Evolutionary conservation across 2,113 vertebrate genomes (phyloP).

Genomic region (Lasiurus borealis): DNA sequence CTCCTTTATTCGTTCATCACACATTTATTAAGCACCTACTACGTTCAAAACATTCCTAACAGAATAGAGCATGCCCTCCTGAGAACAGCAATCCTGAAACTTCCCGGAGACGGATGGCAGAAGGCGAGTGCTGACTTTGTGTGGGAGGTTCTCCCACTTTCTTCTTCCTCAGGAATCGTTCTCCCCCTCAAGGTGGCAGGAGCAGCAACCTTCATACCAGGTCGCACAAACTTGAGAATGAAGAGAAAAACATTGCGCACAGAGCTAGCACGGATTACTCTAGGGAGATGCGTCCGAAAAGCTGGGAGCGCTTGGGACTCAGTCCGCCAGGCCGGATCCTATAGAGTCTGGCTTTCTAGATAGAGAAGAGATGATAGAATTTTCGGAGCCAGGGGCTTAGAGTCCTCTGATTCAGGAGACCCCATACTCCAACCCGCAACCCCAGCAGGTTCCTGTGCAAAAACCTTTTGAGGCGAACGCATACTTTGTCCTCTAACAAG

Average conservation of each 20-base stretch:
- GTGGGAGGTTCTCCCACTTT: not conserved
- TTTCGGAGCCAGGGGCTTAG: not conserved
- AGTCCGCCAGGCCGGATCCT: not conserved
- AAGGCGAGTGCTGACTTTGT: not conserved
- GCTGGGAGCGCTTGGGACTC: not conserved
- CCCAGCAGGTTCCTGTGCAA: constrained; percentile 41
- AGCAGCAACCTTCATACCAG: constrained; percentile 27
- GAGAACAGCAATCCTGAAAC: not conserved
- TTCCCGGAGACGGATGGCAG: not conserved
- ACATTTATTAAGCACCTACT: constrained; percentile 1
- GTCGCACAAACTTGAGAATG: not conserved
- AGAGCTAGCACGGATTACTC: not conserved
- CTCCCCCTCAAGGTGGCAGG: not conserved
- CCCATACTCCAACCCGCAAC: not conserved
- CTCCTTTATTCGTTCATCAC: not conserved
- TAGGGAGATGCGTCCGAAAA: constrained; percentile 40
- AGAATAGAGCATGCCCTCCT: not conserved
- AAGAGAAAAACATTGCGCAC: not conserved
- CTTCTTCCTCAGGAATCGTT: constrained; percentile 17
- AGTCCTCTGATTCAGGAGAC: not conserved
- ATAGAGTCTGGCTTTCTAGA: constrained; percentile 13
- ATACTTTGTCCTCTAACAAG: constrained; percentile 57
- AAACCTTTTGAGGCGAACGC: constrained; percentile 55
- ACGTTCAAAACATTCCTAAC: not conserved
- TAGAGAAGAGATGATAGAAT: constrained; percentile 20